Base-by-base conservation (phyloP, 2,888 invertebrate species). In the Tanypteryx hageni region DNA sequence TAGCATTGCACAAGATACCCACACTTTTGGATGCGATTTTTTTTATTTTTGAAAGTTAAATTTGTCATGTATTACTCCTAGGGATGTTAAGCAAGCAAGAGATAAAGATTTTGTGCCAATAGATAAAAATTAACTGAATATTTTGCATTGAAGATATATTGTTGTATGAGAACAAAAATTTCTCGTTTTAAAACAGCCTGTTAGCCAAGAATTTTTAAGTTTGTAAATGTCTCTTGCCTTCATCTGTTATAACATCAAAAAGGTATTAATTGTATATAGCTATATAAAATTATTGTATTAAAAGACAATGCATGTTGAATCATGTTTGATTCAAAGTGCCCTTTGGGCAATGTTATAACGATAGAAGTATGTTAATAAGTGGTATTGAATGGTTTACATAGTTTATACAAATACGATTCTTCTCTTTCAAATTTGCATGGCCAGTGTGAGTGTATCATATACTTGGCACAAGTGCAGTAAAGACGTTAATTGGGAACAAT, bases 261-360 rank as follows among this genome's bases (percentile, higher is more conserved):
- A n/a, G 89, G 89, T 89, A 89, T 89, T 89, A 27, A 89, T 89
- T 89, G 89, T 89, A 89, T 44, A 89, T 89, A 89, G 89, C 89
- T 89, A 31, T 89, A 56, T 64, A 44, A 83, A 64, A 64, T 31
- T 31, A 89, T 89, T 89, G 89, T 89, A 64, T 89, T 89, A 64
- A 89, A 89, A 89, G 64, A 89, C 89, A 89, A 89, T 89, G 89
- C 89, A 89, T 89, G 89, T 64, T 89, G 64, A 89, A 89, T 89
- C 89, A 86, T 86, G 89, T 89, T 89, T 64, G 64, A 89, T 89
- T 89, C 89, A 44, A 89, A 89, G 64, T 64, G 64, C 89, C 89
- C 89, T 56, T 44, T 64, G 89, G 89, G 89, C 64, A 16, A 68
- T 89, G 89, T 89, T 89, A 89, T 68, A 68, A 44, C 44, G 31